A percentile compares a stretch with the other conserved stretches of the same genome.
phyloP scores from a whole-genome alignment of 2,888 invertebrate genomes.

The Drosophila merina region DNA sequence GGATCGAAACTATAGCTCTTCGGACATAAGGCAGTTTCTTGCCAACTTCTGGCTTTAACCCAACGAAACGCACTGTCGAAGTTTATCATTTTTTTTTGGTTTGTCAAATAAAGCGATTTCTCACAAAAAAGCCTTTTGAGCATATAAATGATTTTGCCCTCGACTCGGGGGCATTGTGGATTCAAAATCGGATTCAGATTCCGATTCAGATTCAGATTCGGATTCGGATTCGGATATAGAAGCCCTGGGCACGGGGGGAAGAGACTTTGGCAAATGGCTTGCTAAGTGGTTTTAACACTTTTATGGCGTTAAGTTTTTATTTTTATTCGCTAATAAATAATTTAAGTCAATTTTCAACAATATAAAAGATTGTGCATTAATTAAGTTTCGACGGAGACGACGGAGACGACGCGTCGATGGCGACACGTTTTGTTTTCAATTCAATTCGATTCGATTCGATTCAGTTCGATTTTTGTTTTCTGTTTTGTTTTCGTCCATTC shows the following conservation, averaged over 20 bases:
- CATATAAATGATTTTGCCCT: constrained; percentile 49
- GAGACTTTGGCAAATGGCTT: constrained; percentile 68
- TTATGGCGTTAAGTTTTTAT: constrained; percentile 81
- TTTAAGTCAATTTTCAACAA: constrained; percentile 74
- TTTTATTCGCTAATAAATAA: constrained; percentile 80
- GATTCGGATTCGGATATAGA: constrained; percentile 1
- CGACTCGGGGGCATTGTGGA: constrained; percentile 35
- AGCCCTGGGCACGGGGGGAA: neutral
- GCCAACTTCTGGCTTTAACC: neutral
- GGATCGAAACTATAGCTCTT: neutral
- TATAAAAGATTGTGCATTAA: constrained; percentile 72
- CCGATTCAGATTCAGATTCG: neutral
- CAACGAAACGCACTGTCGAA: constrained; percentile 15
- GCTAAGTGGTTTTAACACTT: constrained; percentile 82
- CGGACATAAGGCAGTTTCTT: neutral
- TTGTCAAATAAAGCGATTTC: constrained; percentile 55
- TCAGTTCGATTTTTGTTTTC: constrained; percentile 52
- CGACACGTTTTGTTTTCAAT: constrained; percentile 61
- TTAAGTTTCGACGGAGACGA: constrained; percentile 52
- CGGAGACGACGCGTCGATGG: constrained; percentile 22
- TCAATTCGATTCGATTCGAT: constrained; percentile 47
- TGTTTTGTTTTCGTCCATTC: constrained; percentile 7
- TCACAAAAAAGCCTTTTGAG: constrained; percentile 40
- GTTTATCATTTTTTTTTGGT: constrained; percentile 1
- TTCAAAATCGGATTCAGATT: neutral